Percentiles rank a stretch among this genome's conserved stretches.
These are phyloP conservation scores for Cydia fagiglandana DNA, from an alignment of 1,140 invertebrate genomes.

Conservation along the genomic window DNA sequence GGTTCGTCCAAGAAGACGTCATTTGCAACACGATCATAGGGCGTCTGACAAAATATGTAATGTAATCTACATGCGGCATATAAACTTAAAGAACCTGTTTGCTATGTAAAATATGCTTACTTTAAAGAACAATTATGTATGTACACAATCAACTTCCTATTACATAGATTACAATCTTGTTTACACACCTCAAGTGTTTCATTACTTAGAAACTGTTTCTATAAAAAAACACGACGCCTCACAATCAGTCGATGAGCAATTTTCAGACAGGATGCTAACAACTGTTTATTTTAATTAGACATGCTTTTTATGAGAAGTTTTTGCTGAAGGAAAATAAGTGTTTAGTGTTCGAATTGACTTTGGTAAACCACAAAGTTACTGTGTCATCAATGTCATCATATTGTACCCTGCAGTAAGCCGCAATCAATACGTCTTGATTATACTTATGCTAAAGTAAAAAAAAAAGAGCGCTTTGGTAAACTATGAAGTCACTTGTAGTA, in stretches of 20 bases:
- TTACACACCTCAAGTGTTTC: neutral
- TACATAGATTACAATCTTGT: neutral
- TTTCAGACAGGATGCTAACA: conserved; percentile 7
- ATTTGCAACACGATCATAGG: too few species aligned
- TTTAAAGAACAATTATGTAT: neutral
- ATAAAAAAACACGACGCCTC: neutral
- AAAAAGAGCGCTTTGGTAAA: too few species aligned
- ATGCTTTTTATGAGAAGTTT: neutral
- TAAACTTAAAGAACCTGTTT: too few species aligned
- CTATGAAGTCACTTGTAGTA: too few species aligned
- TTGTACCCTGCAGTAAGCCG: neutral
- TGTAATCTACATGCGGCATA: too few species aligned
- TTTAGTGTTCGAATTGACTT: neutral
- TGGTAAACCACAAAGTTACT: conserved; percentile 9
- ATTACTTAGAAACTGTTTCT: too few species aligned
- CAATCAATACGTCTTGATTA: too few species aligned
- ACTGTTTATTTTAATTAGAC: conserved; percentile 15
- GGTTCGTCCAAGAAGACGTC: too few species aligned
- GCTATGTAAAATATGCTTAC: too few species aligned
- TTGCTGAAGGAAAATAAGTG: neutral
- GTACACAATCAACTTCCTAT: neutral
- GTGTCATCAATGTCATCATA: neutral
- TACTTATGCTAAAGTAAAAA: too few species aligned
- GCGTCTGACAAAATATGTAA: too few species aligned
- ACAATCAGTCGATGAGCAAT: neutral